Conservation (phyloP, 2,113 vertebrate genomes). For the Alligator mississippiensis region DNA sequence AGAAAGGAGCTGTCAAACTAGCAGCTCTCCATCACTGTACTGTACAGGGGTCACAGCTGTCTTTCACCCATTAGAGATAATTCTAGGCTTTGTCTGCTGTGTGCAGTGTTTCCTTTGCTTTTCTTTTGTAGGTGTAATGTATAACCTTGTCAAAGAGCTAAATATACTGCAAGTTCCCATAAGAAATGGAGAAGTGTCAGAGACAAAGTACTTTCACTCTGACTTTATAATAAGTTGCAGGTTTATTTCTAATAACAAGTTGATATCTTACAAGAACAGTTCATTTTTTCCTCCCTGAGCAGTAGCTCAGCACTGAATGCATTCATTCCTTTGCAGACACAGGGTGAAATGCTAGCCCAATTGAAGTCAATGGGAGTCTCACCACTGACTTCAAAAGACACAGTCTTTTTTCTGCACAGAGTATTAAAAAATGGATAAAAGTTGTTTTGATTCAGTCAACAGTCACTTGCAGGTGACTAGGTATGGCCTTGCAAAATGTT, state of each 20-base stretch:
- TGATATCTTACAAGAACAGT: constrained; percentile 50
- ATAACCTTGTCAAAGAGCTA: constrained; percentile 72
- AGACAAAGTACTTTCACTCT: constrained; percentile 54
- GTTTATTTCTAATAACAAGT: constrained; percentile 30
- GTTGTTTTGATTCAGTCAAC: not conserved
- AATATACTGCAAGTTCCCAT: constrained; percentile 58
- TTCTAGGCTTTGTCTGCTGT: constrained; percentile 56
- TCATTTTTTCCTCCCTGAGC: constrained; percentile 26
- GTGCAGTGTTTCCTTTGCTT: constrained; percentile 46
- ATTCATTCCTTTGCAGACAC: constrained; percentile 5
- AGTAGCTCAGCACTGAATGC: constrained; percentile 21
- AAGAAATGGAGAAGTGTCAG: constrained; percentile 64
- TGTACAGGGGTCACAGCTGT: constrained; percentile 47
- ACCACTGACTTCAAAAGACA: not conserved
- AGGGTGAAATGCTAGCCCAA: not conserved
- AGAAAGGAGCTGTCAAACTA: constrained; percentile 61
- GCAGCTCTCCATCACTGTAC: constrained; percentile 43
- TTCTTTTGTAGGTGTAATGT: constrained; percentile 65
- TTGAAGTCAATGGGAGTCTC: not conserved
- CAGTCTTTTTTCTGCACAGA: not conserved
- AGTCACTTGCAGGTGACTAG: not conserved
- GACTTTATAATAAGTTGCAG: constrained; percentile 35
- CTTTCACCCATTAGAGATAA: constrained; percentile 72
- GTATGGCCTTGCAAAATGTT: not conserved
- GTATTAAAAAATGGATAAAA: not conserved